Evolutionary conservation across 1,140 invertebrate genomes (phyloP).

Genomic region (Pemphigus obesinymphae): DNA sequence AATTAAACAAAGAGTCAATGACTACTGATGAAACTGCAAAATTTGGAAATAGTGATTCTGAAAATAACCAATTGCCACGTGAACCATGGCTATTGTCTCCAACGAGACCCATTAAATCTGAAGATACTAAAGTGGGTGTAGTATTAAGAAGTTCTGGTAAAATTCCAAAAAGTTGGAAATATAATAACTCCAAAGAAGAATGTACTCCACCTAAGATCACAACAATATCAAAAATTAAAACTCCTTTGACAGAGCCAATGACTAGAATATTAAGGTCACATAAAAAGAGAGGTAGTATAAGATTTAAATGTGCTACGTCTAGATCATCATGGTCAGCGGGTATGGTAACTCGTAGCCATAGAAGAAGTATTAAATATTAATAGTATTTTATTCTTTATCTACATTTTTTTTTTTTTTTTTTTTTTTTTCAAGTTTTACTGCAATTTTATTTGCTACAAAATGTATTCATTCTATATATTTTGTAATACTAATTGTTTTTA

Average conservation of each 20-base stretch:
- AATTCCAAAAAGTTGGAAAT: slow-evolving; percentile 21
- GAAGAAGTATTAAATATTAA: slow-evolving; percentile 25
- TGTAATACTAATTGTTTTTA: not conserved
- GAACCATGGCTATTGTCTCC: slow-evolving; percentile 11
- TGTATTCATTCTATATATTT: not conserved
- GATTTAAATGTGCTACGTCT: not conserved
- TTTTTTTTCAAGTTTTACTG: not conserved
- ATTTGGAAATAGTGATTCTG: slow-evolving; percentile 29
- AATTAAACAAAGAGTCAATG: not conserved
- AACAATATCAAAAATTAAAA: slow-evolving; percentile 26
- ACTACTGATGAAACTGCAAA: not conserved
- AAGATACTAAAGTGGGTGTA: slow-evolving; percentile 20
- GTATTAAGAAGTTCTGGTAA: slow-evolving; percentile 34
- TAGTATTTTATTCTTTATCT: not conserved
- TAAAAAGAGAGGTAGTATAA: slow-evolving; percentile 1
- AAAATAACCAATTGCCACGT: slow-evolving; percentile 26
- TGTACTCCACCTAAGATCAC: slow-evolving; percentile 9
- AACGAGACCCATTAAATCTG: slow-evolving; percentile 17
- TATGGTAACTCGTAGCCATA: slow-evolving; percentile 31
- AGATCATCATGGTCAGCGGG: slow-evolving; percentile 25
- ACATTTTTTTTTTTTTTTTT: no score
- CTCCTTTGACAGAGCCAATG: slow-evolving; percentile 31
- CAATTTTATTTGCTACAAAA: not conserved
- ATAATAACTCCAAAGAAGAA: not conserved
- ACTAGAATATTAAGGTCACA: slow-evolving; percentile 36